These are phyloP conservation scores for Dendrocincla fuliginosa DNA, from an alignment of 2,797 vertebrate genomes.

Conservation along the genomic window DNA sequence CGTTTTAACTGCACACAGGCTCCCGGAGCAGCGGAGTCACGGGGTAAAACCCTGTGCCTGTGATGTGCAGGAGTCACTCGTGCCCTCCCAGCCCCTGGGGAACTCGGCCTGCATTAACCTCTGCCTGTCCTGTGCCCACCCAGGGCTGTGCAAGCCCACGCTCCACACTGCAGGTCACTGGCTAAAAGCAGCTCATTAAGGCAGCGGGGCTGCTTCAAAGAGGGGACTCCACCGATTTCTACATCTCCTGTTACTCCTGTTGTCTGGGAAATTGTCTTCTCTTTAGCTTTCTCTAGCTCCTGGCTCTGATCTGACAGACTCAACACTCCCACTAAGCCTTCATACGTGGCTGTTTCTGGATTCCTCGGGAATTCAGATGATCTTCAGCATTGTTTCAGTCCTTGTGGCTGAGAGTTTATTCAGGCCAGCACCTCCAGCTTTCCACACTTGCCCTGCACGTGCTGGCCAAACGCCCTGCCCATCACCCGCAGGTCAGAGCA, in stretches of 20 bases:
- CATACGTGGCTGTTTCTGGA: background rate
- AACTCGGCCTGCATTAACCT: background rate
- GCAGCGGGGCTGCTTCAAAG: background rate
- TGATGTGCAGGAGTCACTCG: background rate
- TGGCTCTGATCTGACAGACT: background rate
- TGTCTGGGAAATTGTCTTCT: background rate
- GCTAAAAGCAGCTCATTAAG: slow-evolving; percentile 19
- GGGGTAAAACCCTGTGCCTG: background rate
- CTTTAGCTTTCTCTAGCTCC: background rate
- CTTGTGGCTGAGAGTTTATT: background rate
- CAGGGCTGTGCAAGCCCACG: background rate
- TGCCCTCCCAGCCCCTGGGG: background rate
- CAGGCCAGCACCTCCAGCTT: background rate
- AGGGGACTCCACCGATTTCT: background rate
- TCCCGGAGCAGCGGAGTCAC: background rate
- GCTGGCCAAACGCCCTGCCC: background rate
- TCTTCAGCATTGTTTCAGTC: background rate
- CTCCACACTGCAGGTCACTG: background rate
- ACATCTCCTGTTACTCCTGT: background rate
- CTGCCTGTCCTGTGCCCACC: background rate
- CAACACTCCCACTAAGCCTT: background rate
- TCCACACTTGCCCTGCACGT: background rate
- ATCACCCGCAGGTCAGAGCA: background rate
- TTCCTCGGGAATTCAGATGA: background rate
- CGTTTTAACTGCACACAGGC: background rate